phyloP scores from a whole-genome alignment of 1,140 invertebrate species.

The Gonatopus flavifemur region DNA sequence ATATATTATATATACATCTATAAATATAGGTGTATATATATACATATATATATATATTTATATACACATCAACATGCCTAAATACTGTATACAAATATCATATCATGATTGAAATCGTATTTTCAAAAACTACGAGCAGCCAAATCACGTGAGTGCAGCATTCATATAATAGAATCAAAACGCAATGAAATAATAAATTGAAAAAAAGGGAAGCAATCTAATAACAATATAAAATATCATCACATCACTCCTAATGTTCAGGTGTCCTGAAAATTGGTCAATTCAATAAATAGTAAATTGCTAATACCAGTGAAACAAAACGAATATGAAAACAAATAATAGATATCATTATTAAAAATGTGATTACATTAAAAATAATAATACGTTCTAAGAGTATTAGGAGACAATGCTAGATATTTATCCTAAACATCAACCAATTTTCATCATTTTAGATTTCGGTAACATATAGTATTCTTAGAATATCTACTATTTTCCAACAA shows the following conservation, averaged over 20 bases:
- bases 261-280: conserved; percentile 14
- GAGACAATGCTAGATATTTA: conserved; percentile 40
- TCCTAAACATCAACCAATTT: conserved; percentile 9
- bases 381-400: conserved; percentile 47
- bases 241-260: conserved; percentile 13
- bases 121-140: conserved; percentile 14
- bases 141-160: too few relatives aligned
- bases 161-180: background rate
- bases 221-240: conserved; percentile 9
- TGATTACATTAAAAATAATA: conserved; percentile 34
- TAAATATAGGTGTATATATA: too few relatives aligned
- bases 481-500: conserved; percentile 7
- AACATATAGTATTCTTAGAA: conserved; percentile 1
- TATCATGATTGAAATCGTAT: conserved; percentile 20
- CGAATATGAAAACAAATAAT: conserved; percentile 11
- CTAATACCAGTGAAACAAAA: conserved; percentile 25
- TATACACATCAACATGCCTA: conserved; percentile 21
- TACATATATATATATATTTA: conserved; percentile 21
- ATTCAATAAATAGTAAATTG: conserved; percentile 22
- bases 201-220: conserved; percentile 26
- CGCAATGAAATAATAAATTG: conserved; percentile 29
- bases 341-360: conserved; percentile 21
- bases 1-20: too few relatives aligned
- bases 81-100: conserved; percentile 31
- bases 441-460: background rate